Percentiles rank a stretch among this genome's conserved stretches.
Evolutionary conservation across 2,888 invertebrate genomes (phyloP).

Genomic region (Ormyrus rosae): DNA sequence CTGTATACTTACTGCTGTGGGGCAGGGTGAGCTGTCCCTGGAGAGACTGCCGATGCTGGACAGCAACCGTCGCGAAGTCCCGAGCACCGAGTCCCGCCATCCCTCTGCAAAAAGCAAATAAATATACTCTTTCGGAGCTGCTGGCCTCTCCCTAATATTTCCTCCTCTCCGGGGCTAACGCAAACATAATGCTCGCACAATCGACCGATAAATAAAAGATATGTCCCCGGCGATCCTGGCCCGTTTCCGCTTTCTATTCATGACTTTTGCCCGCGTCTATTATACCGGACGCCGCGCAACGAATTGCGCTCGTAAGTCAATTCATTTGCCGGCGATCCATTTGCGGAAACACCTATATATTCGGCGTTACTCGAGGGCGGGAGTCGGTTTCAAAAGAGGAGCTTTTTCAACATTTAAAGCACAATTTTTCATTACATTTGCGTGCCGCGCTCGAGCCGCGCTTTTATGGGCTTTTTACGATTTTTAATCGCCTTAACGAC

Average conservation of each 20-base stretch:
- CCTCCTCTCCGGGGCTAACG: slow-evolving; percentile 11
- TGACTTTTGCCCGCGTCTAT: too few relatives aligned
- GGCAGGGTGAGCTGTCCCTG: slow-evolving; percentile 71
- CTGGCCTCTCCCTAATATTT: slow-evolving; percentile 10
- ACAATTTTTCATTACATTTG: slow-evolving; percentile 8
- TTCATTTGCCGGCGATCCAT: too few relatives aligned
- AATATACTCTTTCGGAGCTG: neutral
- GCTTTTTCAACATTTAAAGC: neutral
- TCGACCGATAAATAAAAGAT: slow-evolving; percentile 31
- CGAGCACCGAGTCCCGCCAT: slow-evolving; percentile 75
- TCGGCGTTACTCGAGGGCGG: too few relatives aligned
- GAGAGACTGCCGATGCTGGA: slow-evolving; percentile 74
- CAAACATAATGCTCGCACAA: neutral
- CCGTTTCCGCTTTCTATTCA: too few relatives aligned
- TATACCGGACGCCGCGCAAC: too few relatives aligned
- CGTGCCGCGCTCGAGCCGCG: neutral
- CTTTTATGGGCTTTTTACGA: slow-evolving; percentile 46
- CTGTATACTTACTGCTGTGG: slow-evolving; percentile 67
- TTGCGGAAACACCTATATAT: too few relatives aligned
- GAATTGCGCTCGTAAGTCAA: too few relatives aligned
- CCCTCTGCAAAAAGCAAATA: slow-evolving; percentile 71
- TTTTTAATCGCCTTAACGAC: slow-evolving; percentile 54
- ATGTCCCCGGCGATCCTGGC: neutral
- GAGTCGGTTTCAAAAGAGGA: too few relatives aligned
- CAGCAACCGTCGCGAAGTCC: slow-evolving; percentile 73